A percentile compares a stretch with the other conserved stretches of the same genome.
phyloP scores from a whole-genome alignment of 2,797 vertebrate species.

The Amblyopsis hoosieri region DNA sequence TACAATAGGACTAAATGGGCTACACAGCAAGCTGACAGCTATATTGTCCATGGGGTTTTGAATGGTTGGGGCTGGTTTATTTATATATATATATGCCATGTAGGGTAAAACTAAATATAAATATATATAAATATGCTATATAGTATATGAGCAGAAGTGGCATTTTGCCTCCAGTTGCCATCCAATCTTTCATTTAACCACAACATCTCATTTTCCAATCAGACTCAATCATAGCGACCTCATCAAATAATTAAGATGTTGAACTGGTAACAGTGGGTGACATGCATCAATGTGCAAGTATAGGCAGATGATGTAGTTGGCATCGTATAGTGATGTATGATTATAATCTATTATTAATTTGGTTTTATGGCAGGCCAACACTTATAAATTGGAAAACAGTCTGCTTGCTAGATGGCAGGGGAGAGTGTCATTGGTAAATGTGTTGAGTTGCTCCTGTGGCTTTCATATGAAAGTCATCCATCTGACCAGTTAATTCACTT shows the following conservation, averaged over 20 bases:
- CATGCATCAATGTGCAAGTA: constrained; percentile 13
- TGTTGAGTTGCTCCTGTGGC: constrained; percentile 41
- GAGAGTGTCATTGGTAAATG: constrained; percentile 47
- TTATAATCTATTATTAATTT: constrained; percentile 56
- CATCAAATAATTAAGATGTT: constrained; percentile 22
- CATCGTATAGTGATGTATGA: constrained; percentile 44
- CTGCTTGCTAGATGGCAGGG: constrained; percentile 27
- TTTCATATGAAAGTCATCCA: constrained; percentile 66
- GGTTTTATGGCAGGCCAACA: constrained; percentile 33
- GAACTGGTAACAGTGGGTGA: constrained; percentile 7
- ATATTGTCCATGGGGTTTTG: too few species aligned
- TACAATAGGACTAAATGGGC: constrained; percentile 9
- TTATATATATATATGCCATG: too few species aligned
- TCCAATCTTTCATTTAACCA: not conserved
- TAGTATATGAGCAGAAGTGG: too few species aligned
- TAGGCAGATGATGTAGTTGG: constrained; percentile 24
- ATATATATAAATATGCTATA: too few species aligned
- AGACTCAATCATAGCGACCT: constrained; percentile 5
- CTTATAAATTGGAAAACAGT: constrained; percentile 52
- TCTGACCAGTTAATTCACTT: constrained; percentile 59
- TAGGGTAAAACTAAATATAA: too few species aligned
- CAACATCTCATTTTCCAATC: constrained; percentile 9
- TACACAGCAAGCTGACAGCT: not conserved
- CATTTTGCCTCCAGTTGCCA: too few species aligned
- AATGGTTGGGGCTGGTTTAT: too few species aligned